A percentile compares a stretch with the other conserved stretches of the same genome.
Conservation (phyloP, 2,113 vertebrate species). For the Hemibagrus wyckioides region DNA sequence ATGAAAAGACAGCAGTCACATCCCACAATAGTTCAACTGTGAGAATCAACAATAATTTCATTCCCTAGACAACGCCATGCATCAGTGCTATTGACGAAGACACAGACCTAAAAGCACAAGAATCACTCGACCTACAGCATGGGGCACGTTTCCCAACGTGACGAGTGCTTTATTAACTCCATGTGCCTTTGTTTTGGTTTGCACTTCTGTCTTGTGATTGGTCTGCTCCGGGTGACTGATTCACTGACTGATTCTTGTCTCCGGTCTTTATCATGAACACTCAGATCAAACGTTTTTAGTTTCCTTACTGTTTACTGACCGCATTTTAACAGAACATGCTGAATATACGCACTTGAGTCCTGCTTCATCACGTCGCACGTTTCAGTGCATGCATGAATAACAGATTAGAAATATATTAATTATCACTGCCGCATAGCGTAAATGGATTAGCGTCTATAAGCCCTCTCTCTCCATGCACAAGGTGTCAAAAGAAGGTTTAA, state of each 20-base stretch:
- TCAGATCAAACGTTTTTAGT: not conserved
- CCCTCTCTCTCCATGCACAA: not conserved
- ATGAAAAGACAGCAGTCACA: slow-evolving; percentile 19
- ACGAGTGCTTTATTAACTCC: not conserved
- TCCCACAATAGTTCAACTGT: slow-evolving; percentile 6
- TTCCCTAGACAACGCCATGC: not conserved
- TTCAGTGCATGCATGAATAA: not conserved
- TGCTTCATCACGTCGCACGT: not conserved
- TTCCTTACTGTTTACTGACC: not conserved
- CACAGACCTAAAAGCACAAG: not conserved
- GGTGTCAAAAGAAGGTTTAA: not conserved
- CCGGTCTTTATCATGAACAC: not conserved
- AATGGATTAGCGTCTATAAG: not conserved
- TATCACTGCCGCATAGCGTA: not conserved
- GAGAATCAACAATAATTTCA: slow-evolving; percentile 34
- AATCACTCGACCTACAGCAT: not conserved
- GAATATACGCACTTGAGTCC: not conserved
- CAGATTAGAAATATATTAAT: not conserved
- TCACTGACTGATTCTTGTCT: not conserved
- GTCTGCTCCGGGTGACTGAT: not conserved
- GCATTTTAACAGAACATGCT: not conserved
- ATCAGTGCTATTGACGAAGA: not conserved
- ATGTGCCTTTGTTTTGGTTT: not conserved
- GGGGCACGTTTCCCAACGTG: not conserved
- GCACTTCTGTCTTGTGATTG: not conserved